phyloP scores from a whole-genome alignment of 2,888 invertebrate species.

The Galerucella nymphaeae region DNA sequence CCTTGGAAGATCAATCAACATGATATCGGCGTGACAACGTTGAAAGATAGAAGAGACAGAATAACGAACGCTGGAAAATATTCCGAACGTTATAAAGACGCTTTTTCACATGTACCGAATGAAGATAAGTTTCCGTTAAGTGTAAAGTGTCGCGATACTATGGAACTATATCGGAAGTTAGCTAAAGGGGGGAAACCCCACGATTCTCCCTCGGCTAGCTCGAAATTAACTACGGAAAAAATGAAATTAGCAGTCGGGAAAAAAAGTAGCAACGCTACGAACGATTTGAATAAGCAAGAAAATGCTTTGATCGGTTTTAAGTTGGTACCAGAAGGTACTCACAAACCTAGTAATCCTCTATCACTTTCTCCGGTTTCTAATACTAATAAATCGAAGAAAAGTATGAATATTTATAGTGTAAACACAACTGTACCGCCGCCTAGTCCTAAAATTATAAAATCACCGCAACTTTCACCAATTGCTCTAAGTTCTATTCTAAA shows the following conservation, averaged over 20 bases:
- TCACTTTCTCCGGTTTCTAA: conserved; percentile 48
- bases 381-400: conserved; percentile 52
- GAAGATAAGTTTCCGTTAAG: conserved; percentile 52
- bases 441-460: conserved; percentile 23
- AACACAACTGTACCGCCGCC: conserved; percentile 40
- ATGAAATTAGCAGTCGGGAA: conserved; percentile 49
- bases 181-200: conserved; percentile 53
- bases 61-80: conserved; percentile 61
- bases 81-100: conserved; percentile 61
- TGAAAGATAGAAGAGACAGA: conserved; percentile 59
- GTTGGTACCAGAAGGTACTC: conserved; percentile 67
- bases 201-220: conserved; percentile 53
- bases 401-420: conserved; percentile 57
- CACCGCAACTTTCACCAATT: conserved; percentile 33
- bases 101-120: conserved; percentile 54
- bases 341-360: conserved; percentile 54
- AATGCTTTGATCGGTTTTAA: conserved; percentile 68
- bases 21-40: conserved; percentile 55
- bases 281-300: conserved; percentile 60
- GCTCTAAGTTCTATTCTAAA: conserved; percentile 52
- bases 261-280: conserved; percentile 59
- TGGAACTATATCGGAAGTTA: conserved; percentile 48
- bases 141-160: conserved; percentile 51
- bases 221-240: conserved; percentile 50
- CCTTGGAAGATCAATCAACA: conserved; percentile 45